These are phyloP conservation scores for Dipodomys ordii DNA, from an alignment of 2,113 vertebrate genomes.

Conservation along the genomic window DNA sequence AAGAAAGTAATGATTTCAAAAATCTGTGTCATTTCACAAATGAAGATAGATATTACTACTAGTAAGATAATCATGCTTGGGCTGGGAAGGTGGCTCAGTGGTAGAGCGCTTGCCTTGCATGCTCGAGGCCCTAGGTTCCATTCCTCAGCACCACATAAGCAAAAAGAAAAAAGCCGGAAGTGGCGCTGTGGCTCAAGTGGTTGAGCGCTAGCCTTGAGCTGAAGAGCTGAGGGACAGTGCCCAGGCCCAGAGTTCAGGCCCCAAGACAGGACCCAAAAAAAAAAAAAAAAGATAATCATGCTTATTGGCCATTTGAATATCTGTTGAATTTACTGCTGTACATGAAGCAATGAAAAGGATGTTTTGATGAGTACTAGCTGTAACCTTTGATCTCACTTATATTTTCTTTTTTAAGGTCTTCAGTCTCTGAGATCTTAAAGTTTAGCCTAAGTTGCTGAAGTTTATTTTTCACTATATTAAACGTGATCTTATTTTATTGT, in stretches of 20 bases:
- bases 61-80: neutral
- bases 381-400: neutral
- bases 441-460: neutral
- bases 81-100: too few species aligned
- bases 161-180: too few species aligned
- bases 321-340: neutral
- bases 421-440: neutral
- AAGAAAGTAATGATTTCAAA: neutral
- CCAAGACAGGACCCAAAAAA: too few species aligned
- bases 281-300: neutral
- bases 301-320: conserved; percentile 43
- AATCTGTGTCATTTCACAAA: neutral
- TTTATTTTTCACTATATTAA: conserved; percentile 42
- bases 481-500: conserved; percentile 59
- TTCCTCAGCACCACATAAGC: too few species aligned
- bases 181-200: too few species aligned
- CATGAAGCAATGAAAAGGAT: neutral
- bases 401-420: conserved; percentile 12
- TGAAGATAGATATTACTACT: neutral
- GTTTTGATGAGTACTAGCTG: neutral
- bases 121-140: too few species aligned
- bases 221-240: too few species aligned
- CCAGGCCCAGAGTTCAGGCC: too few species aligned
- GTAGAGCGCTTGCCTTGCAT: too few species aligned
- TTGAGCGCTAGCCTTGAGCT: too few species aligned